A percentile compares a stretch with the other conserved stretches of the same genome.
These are phyloP conservation scores for Agrochola lota DNA, from an alignment of 2,888 invertebrate genomes.

Conservation along the genomic window DNA sequence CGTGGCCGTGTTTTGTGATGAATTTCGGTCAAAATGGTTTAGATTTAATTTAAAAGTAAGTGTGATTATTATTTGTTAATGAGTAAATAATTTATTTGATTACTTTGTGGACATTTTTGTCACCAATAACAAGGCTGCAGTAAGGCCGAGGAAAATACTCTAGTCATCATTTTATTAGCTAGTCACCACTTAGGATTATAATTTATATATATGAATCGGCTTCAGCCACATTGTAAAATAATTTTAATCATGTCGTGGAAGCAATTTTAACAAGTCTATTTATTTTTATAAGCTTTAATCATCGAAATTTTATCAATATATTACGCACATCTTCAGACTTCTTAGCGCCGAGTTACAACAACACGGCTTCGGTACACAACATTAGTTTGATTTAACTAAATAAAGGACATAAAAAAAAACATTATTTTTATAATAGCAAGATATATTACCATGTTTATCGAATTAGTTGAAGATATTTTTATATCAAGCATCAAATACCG, in stretches of 20 bases:
- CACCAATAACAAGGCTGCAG: not conserved
- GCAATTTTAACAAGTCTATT: not conserved
- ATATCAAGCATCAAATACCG: slow-evolving; percentile 23
- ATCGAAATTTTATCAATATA: not conserved
- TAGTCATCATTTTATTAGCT: slow-evolving; percentile 34
- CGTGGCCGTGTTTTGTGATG: not conserved
- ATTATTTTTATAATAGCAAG: slow-evolving; percentile 45
- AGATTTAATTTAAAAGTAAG: too few relatives aligned
- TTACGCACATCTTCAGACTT: not conserved
- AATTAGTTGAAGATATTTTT: slow-evolving; percentile 47
- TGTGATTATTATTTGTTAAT: slow-evolving; percentile 11
- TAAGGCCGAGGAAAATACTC: slow-evolving; percentile 20
- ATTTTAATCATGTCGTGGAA: not conserved
- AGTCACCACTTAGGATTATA: slow-evolving; percentile 3
- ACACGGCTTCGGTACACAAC: not conserved
- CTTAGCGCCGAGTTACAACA: not conserved
- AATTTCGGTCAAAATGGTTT: not conserved
- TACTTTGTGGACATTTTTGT: not conserved
- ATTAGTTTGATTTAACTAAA: not conserved
- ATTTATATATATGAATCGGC: slow-evolving; percentile 6
- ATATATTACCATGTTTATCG: slow-evolving; percentile 7
- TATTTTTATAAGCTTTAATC: slow-evolving; percentile 9
- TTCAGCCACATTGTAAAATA: not conserved
- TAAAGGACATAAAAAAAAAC: not conserved
- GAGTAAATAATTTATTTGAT: slow-evolving; percentile 9